Percentiles rank a stretch among this genome's conserved stretches.
These are phyloP conservation scores for Rhizoglyphus robini DNA, from an alignment of 1,140 invertebrate genomes.

Conservation along the genomic window DNA sequence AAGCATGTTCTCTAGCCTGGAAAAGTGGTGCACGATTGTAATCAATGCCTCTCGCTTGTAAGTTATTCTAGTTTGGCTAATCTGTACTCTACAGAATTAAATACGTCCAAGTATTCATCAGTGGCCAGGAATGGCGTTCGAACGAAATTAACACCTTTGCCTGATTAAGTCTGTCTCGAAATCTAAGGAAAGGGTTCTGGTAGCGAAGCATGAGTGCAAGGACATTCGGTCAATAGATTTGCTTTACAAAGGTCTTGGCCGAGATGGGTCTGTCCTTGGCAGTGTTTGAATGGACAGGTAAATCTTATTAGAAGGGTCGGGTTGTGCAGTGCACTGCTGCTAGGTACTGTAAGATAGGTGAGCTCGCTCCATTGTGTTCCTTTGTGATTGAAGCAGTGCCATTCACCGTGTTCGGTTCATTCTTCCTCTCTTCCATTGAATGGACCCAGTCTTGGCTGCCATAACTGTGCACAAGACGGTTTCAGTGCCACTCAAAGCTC, in stretches of 20 bases:
- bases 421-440: background rate
- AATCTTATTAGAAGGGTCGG: conserved; percentile 6
- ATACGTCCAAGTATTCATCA: too few relatives aligned
- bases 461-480: background rate
- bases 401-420: too few relatives aligned
- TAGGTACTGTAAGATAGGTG: background rate
- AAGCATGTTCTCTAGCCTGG: too few relatives aligned
- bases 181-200: conserved; percentile 3
- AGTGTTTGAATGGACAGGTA: background rate
- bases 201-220: background rate
- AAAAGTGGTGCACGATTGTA: too few relatives aligned
- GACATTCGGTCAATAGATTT: background rate
- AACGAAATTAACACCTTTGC: conserved; percentile 11
- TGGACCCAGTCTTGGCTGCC: background rate
- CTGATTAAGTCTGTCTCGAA: background rate
- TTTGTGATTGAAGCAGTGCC: too few relatives aligned
- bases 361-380: background rate
- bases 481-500: background rate
- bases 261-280: background rate
- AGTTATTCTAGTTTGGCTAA: background rate
- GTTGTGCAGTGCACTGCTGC: background rate
- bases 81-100: background rate
- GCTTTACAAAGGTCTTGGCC: background rate
- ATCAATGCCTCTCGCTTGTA: too few relatives aligned
- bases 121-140: too few relatives aligned